A percentile compares a stretch with the other conserved stretches of the same genome.
phyloP scores from a whole-genome alignment of 2,797 vertebrate genomes.

The Peromyscus melanophrys region DNA sequence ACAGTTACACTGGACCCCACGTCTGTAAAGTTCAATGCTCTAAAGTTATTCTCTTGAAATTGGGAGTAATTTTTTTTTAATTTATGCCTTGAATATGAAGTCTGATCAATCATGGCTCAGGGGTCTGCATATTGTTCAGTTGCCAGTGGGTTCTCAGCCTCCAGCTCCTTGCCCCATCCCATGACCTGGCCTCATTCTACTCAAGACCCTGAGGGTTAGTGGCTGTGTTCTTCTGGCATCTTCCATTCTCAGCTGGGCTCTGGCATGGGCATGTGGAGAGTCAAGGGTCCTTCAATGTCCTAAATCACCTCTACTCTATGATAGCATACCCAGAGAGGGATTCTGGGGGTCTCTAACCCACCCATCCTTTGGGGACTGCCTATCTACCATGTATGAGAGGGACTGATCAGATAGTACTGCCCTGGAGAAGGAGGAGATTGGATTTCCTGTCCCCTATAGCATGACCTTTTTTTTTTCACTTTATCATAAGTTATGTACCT shows the following conservation, averaged over 20 bases:
- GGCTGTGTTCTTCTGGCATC: background rate
- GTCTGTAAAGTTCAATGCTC: background rate
- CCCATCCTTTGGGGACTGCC: background rate
- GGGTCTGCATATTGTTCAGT: background rate
- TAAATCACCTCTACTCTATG: background rate
- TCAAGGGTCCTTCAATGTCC: background rate
- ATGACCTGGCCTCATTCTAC: background rate
- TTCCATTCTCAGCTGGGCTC: background rate
- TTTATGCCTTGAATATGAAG: background rate
- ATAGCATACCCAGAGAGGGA: background rate
- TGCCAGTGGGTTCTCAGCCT: background rate
- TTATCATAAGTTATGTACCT: background rate
- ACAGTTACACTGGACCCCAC: background rate
- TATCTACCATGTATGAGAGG: background rate
- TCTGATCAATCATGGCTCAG: background rate
- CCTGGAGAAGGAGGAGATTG: background rate
- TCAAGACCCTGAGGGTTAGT: background rate
- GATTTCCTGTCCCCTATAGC: background rate
- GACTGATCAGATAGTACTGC: background rate
- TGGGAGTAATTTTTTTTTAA: background rate
- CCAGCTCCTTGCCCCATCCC: background rate
- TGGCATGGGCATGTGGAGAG: background rate
- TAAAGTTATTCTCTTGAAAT: background rate
- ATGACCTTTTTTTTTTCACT: background rate
- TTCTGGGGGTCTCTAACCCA: background rate